phyloP scores from a whole-genome alignment of 2,888 invertebrate species.

The Ochropacha duplaris region DNA sequence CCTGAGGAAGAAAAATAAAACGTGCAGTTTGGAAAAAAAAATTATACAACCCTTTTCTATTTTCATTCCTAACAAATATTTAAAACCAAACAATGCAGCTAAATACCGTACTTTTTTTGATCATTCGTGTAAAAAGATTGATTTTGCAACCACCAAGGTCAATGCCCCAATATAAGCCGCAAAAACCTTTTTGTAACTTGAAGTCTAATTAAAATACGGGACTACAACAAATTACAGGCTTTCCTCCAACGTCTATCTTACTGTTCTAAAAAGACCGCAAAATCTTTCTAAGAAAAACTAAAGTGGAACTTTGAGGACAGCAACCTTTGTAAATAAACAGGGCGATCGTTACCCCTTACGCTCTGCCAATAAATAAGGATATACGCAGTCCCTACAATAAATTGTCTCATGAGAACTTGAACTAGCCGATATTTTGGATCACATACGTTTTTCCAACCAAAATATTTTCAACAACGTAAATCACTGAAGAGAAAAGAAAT shows the following conservation, averaged over 20 bases:
- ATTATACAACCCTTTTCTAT: no score
- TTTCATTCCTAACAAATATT: no score
- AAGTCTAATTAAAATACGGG: constrained; percentile 1
- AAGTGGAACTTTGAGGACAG: background rate
- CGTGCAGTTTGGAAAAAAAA: no score
- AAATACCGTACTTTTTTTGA: no score
- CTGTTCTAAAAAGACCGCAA: background rate
- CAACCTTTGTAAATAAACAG: constrained; percentile 28
- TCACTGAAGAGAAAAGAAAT: background rate
- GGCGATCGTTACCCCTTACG: constrained; percentile 29
- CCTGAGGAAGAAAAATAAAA: no score
- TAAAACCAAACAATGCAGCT: no score
- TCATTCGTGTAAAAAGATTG: background rate
- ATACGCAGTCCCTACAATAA: constrained; percentile 28
- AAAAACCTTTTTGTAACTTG: background rate
- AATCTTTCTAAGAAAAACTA: background rate
- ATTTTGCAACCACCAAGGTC: background rate
- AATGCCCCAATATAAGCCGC: background rate
- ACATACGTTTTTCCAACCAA: constrained; percentile 19
- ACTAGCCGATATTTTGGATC: constrained; percentile 18
- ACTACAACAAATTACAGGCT: constrained; percentile 3
- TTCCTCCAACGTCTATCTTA: background rate
- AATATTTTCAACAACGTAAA: background rate
- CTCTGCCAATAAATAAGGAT: constrained; percentile 42
- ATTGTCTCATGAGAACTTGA: constrained; percentile 36